Evolutionary conservation across 2,797 vertebrate species (phyloP).

Genomic region (Jordanella pulchra): DNA sequence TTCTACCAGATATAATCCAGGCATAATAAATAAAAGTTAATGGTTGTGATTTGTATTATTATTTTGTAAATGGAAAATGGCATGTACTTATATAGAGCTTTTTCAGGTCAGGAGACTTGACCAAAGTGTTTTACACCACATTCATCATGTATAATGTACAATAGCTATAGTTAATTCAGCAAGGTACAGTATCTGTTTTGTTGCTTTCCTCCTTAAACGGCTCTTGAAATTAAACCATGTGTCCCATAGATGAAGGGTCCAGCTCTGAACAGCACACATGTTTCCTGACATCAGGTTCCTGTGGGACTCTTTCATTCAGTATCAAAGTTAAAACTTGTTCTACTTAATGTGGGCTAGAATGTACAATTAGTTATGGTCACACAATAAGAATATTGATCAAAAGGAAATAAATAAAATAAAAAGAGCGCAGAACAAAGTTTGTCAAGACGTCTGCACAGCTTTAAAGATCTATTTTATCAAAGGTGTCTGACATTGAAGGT

Average conservation of each 20-base stretch:
- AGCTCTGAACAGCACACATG: slow-evolving; percentile 31
- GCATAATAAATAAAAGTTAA: not conserved
- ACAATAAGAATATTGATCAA: slow-evolving; percentile 1
- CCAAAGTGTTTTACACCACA: too few species aligned
- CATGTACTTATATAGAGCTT: too few species aligned
- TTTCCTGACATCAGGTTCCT: slow-evolving; percentile 19
- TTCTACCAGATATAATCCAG: not conserved
- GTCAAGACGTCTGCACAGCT: not conserved
- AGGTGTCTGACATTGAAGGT: not conserved
- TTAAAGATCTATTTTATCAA: not conserved
- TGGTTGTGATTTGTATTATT: not conserved
- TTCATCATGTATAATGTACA: too few species aligned
- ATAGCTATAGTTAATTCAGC: not conserved
- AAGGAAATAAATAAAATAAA: slow-evolving; percentile 12
- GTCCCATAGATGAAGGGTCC: slow-evolving; percentile 40
- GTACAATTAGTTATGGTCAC: not conserved
- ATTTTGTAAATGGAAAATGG: too few species aligned
- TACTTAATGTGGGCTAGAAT: slow-evolving; percentile 18
- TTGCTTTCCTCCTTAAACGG: slow-evolving; percentile 27
- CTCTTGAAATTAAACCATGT: slow-evolving; percentile 30
- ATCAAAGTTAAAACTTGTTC: slow-evolving; percentile 20
- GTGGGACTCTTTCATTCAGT: slow-evolving; percentile 14
- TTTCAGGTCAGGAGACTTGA: too few species aligned
- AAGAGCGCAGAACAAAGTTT: not conserved
- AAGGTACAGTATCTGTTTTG: slow-evolving; percentile 9